These are phyloP conservation scores for Hirtodrosophila cameraria DNA, from an alignment of 2,888 invertebrate species.

Conservation along the genomic window DNA sequence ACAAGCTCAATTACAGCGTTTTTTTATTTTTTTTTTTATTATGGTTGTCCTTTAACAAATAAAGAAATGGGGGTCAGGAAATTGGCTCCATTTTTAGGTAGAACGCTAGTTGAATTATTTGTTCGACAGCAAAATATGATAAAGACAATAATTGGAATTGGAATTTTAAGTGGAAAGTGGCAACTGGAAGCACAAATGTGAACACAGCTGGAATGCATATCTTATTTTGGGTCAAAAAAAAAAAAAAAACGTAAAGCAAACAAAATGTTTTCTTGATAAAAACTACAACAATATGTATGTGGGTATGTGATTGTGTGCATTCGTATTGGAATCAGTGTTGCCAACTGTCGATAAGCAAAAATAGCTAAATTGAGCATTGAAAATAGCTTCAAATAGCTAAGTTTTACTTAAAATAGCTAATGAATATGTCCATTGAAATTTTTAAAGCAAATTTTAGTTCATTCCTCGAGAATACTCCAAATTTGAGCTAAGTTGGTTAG, in stretches of 20 bases:
- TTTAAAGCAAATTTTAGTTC: too few species aligned
- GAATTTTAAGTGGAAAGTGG: conserved; percentile 52
- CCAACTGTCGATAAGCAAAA: too few species aligned
- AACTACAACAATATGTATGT: conserved; percentile 22
- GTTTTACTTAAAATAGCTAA: too few species aligned
- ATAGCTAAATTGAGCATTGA: too few species aligned
- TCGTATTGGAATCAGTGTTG: conserved; percentile 11
- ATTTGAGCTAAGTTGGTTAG: too few species aligned
- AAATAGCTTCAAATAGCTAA: too few species aligned
- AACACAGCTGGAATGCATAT: conserved; percentile 42
- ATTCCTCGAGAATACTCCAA: too few species aligned
- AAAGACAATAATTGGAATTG: conserved; percentile 35
- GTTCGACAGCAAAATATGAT: conserved; percentile 26
- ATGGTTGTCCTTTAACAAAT: too few species aligned
- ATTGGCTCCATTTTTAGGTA: conserved; percentile 15
- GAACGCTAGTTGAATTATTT: conserved; percentile 7
- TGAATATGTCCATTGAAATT: too few species aligned
- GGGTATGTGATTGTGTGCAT: conserved; percentile 2
- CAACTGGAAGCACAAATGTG: conserved; percentile 32
- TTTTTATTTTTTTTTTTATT: too few species aligned
- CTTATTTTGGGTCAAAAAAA: conserved; percentile 48
- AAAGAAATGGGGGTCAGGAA: too few species aligned
- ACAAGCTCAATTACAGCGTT: conserved; percentile 10
- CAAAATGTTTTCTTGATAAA: conserved; percentile 64
- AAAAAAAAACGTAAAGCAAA: conserved; percentile 45